Base-by-base conservation (phyloP, 2,797 vertebrate genomes). In the Eulemur albifrons region DNA sequence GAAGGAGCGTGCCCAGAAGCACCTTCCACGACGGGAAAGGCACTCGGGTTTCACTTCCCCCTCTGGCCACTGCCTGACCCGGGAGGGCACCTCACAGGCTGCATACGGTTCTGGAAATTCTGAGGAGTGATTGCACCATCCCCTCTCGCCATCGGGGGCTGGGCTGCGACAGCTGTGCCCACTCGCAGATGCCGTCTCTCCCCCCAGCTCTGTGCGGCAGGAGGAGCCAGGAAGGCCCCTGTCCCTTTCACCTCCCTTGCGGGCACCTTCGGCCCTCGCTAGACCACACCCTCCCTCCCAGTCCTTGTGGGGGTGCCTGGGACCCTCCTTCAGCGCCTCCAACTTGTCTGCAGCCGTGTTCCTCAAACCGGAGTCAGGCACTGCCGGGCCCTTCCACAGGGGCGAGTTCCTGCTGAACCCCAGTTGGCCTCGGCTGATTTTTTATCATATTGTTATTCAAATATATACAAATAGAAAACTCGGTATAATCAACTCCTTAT, bases 371-470 rank as follows among this genome's bases (percentile, higher is more conserved):
- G 17, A 79, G 57, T 1, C 0, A n/a, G 0, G 2, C 0, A 1
- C 52, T 45, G 10, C 83, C 23, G 15, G 75, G 21, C 4, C 38
- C 79, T 54, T 57, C 21, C n/a, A 38, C 18, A 5, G 38, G 48
- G 38, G 30, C 40, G 38, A 45, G 48, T 27, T 81, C 83, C 79
- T 48, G 38, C 63, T 63, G 82, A 84, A 45, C 61, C 73, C 61
- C 45, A 11, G 69, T n/a, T 79, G 50, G 89, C 52, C 61, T 40
- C 10, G 50, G 20, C 54, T 90, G 84, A 7, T 21, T 75, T 95
- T 93, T 95, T 84, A 70, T 96, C 52, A 59, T 38, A 7, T 84
- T 88, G 14, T 81, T 88, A 91, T 54, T 90, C 67, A 96, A 85
- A 91, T 94, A 27, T 40, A 76, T 43, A 61, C 69, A 50, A n/a